Evolutionary conservation across 1,140 invertebrate genomes (phyloP).

Genomic region (Antheraea pernyi): DNA sequence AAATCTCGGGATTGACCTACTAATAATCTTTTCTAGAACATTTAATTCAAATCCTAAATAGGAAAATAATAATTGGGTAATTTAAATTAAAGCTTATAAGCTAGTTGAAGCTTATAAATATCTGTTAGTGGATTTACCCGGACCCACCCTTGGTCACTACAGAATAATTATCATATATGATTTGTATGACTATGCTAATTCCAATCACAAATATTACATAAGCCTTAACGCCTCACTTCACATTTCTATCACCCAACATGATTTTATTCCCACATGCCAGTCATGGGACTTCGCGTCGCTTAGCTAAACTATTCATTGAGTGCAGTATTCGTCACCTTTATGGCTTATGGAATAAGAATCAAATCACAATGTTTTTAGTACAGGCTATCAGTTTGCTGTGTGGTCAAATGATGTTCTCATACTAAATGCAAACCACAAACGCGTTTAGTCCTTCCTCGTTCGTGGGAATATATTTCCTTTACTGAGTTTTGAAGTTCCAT

Average conservation of each 20-base stretch:
- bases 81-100: no score
- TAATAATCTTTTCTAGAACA: no score
- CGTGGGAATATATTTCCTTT: slow-evolving; percentile 1
- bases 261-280: slow-evolving; percentile 2
- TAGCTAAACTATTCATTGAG: not conserved
- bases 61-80: no score
- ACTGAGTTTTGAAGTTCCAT: not conserved
- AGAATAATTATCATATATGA: not conserved
- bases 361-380: not conserved
- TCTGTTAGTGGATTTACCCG: not conserved
- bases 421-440: slow-evolving; percentile 9
- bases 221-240: not conserved
- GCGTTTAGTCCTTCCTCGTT: slow-evolving; percentile 4
- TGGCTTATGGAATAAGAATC: not conserved
- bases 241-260: not conserved
- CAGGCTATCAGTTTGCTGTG: not conserved
- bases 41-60: no score
- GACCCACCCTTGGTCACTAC: not conserved
- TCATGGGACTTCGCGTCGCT: not conserved
- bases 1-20: no score
- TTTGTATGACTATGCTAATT: not conserved
- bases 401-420: slow-evolving; percentile 13
- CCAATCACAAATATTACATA: not conserved
- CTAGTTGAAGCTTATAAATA: not conserved
- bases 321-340: not conserved